phyloP scores from a whole-genome alignment of 2,888 invertebrate genomes.

The Amiota minor region DNA sequence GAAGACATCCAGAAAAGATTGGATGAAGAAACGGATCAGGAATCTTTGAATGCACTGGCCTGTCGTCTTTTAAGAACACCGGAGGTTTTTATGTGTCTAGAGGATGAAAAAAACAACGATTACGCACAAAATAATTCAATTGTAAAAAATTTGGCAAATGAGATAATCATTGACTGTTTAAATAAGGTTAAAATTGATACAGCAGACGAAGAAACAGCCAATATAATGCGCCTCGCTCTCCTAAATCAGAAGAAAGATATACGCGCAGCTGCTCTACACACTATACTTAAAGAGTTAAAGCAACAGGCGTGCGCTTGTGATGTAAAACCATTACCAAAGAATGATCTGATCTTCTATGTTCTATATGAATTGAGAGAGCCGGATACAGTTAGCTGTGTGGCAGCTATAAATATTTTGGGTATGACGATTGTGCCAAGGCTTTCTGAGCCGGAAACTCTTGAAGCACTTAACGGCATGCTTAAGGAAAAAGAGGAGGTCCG shows the following conservation, averaged over 20 bases:
- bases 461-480: conserved; percentile 52
- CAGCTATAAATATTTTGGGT: conserved; percentile 61
- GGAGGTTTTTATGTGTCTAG: conserved; percentile 1
- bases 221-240: conserved; percentile 78
- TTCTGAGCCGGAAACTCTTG: conserved; percentile 51
- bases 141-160: conserved; percentile 75
- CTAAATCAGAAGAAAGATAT: conserved; percentile 79
- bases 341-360: conserved; percentile 56
- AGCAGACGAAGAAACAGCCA: conserved; percentile 74
- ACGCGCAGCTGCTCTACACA: conserved; percentile 78
- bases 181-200: conserved; percentile 39
- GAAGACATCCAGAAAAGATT: background rate
- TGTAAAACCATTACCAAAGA: conserved; percentile 45
- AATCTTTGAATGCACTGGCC: background rate
- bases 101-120: background rate
- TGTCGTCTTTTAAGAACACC: background rate
- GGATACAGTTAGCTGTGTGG: conserved; percentile 58
- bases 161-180: conserved; percentile 79
- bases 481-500: conserved; percentile 57
- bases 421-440: conserved; percentile 55
- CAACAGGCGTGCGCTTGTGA: conserved; percentile 32
- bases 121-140: background rate
- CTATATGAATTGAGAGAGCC: conserved; percentile 63
- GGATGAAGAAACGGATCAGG: background rate
- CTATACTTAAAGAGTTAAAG: conserved; percentile 74